Conservation (phyloP, 2,113 vertebrate genomes). For the Saccopteryx leptura region DNA sequence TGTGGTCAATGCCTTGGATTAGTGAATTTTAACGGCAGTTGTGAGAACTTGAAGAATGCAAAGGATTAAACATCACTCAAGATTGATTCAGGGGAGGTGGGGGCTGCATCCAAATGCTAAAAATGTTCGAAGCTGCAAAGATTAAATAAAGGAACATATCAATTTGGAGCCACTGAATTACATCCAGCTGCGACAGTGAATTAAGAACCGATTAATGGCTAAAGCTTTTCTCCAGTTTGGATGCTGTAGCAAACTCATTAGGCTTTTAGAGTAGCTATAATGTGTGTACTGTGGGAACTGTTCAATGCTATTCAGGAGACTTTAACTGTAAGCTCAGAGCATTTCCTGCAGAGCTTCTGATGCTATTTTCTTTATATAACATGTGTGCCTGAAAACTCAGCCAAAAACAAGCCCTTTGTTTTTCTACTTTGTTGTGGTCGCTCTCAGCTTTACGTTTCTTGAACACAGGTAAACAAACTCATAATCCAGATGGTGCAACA, state of each 20-base stretch:
- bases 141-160: slow-evolving; percentile 93
- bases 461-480: slow-evolving; percentile 99
- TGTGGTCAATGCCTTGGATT: slow-evolving; percentile 84
- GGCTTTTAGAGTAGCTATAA: slow-evolving; percentile 96
- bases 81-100: slow-evolving; percentile 77
- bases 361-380: slow-evolving; percentile 99
- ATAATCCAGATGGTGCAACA: slow-evolving; percentile 99
- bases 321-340: slow-evolving; percentile 95
- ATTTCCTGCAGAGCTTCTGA: slow-evolving; percentile 99
- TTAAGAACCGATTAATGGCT: slow-evolving; percentile 94
- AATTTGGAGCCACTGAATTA: slow-evolving; percentile 93
- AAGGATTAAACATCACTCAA: slow-evolving; percentile 88
- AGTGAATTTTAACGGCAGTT: slow-evolving; percentile 85
- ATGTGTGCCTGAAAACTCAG: slow-evolving; percentile 97
- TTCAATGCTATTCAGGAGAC: slow-evolving; percentile 96
- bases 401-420: slow-evolving; percentile 98
- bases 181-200: slow-evolving; percentile 94
- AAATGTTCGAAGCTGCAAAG: slow-evolving; percentile 92
- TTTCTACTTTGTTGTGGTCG: slow-evolving; percentile 97
- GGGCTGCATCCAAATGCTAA: slow-evolving; percentile 88
- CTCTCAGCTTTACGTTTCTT: slow-evolving; percentile 97
- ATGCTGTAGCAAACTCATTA: slow-evolving; percentile 96
- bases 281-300: slow-evolving; percentile 95
- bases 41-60: slow-evolving; percentile 86
- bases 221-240: slow-evolving; percentile 93